phyloP scores from a whole-genome alignment of 2,888 invertebrate species.

The Agapostemon virescens region DNA sequence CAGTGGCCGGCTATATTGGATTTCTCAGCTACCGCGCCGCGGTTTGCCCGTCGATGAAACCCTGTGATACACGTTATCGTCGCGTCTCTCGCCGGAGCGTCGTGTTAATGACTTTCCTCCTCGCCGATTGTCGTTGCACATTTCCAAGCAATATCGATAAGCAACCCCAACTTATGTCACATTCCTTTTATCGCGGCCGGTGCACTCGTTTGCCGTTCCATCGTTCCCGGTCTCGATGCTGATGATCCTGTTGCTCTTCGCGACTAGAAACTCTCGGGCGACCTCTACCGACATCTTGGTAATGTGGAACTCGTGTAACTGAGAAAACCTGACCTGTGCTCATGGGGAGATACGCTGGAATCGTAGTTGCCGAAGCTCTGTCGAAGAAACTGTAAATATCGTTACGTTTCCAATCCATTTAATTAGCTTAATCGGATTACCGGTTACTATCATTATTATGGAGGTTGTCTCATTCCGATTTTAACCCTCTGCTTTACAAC shows the following conservation, averaged over 20 bases:
- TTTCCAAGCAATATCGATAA: slow-evolving; percentile 58
- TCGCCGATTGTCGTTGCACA: slow-evolving; percentile 35
- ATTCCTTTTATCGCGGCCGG: slow-evolving; percentile 44
- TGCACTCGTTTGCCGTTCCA: slow-evolving; percentile 26
- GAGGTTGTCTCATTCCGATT: too few species aligned
- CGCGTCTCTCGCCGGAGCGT: slow-evolving; percentile 36
- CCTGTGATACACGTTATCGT: slow-evolving; percentile 50
- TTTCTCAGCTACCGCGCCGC: slow-evolving; percentile 1
- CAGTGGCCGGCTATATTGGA: slow-evolving; percentile 25
- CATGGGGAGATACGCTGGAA: too few species aligned
- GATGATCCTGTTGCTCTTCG: slow-evolving; percentile 13
- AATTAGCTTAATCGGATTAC: too few species aligned
- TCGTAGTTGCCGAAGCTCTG: too few species aligned
- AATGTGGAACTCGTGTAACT: too few species aligned
- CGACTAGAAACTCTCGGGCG: background rate
- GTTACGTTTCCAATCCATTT: too few species aligned
- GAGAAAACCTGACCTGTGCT: too few species aligned
- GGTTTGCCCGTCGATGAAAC: slow-evolving; percentile 40
- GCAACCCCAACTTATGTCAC: slow-evolving; percentile 48
- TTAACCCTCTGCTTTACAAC: too few species aligned
- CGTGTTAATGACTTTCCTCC: slow-evolving; percentile 58
- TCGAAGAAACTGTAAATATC: too few species aligned
- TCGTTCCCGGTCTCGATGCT: slow-evolving; percentile 27
- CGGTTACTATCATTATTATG: too few species aligned
- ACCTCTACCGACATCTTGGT: background rate